Percentiles rank a stretch among this genome's conserved stretches.
phyloP scores from a whole-genome alignment of 2,888 invertebrate genomes.

The Molorchus minor region DNA sequence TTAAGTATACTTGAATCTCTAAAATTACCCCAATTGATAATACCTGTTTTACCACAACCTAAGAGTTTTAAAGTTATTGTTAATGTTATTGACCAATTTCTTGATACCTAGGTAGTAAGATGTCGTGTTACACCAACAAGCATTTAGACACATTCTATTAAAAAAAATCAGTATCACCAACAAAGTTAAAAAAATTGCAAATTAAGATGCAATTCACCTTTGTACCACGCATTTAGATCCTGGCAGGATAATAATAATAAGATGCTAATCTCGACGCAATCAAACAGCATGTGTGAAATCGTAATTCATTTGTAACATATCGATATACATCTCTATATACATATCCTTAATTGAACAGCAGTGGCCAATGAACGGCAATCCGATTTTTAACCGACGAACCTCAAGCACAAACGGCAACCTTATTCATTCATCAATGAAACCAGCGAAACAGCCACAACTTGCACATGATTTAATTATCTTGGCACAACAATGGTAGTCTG shows the following conservation, averaged over 20 bases:
- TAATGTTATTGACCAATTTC: no score
- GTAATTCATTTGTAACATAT: conserved; percentile 45
- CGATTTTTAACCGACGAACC: conserved; percentile 24
- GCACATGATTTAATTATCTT: conserved; percentile 31
- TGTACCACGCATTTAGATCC: not conserved
- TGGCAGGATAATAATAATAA: not conserved
- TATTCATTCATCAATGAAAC: conserved; percentile 35
- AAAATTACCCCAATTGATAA: no score
- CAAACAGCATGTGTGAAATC: conserved; percentile 51
- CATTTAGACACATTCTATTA: no score
- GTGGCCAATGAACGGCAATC: conserved; percentile 13
- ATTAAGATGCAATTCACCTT: no score
- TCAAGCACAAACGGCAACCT: conserved; percentile 5
- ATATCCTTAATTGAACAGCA: no score
- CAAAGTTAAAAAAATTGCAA: no score
- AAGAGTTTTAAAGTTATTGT: no score
- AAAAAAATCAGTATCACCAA: no score
- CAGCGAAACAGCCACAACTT: conserved; percentile 27
- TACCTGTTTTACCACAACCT: no score
- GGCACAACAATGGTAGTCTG: conserved; percentile 25
- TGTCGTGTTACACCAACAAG: no score
- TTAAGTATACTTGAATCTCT: no score
- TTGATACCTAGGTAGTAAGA: no score
- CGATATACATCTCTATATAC: not conserved
- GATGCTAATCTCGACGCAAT: conserved; percentile 39